Percentiles rank a stretch among this genome's conserved stretches.
These are phyloP conservation scores for Rhaphigaster nebulosa DNA, from an alignment of 2,888 invertebrate species.

Conservation along the genomic window DNA sequence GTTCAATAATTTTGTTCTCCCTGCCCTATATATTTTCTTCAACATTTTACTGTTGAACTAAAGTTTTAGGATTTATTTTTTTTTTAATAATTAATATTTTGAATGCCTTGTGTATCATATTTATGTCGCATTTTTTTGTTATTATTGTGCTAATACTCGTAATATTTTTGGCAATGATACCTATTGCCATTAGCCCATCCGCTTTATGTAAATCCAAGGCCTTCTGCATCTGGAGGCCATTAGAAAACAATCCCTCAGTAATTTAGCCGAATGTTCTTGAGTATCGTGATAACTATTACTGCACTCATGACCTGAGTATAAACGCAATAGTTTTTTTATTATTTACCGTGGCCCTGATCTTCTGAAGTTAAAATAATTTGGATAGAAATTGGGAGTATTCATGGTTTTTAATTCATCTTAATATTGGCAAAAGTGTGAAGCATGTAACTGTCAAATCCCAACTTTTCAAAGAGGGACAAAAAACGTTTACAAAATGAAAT, in stretches of 20 bases:
- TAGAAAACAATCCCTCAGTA: constrained; percentile 21
- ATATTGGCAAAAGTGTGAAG: too few species aligned
- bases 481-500: too few species aligned
- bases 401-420: too few species aligned
- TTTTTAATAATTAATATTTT: neutral
- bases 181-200: neutral
- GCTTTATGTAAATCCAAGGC: neutral
- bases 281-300: neutral
- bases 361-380: too few species aligned
- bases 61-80: neutral
- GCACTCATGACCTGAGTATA: neutral
- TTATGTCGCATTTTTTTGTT: neutral
- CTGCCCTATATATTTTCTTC: too few species aligned
- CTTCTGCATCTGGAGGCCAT: neutral
- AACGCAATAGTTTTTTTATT: neutral
- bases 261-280: neutral
- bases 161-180: neutral
- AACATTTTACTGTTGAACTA: too few species aligned
- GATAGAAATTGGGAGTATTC: too few species aligned
- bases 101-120: neutral
- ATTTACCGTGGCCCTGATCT: neutral
- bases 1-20: too few species aligned
- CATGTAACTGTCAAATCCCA: too few species aligned
- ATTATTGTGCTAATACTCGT: neutral
- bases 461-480: too few species aligned